Conservation (phyloP, 2,113 vertebrate species). For the Nothobranchius kuhntae region DNA sequence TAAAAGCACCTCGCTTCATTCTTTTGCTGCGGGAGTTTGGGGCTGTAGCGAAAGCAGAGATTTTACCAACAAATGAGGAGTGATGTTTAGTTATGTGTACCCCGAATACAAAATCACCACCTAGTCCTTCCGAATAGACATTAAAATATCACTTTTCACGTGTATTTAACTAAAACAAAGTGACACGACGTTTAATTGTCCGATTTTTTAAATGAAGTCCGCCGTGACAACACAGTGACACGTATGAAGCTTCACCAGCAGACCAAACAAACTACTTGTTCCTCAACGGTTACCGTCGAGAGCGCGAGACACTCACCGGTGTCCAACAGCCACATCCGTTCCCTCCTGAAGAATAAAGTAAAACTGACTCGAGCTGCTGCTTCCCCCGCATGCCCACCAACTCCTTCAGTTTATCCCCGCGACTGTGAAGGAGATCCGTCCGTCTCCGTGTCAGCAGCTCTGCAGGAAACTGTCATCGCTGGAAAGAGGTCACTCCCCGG, state of each 20-base stretch:
- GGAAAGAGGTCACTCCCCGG: slow-evolving; percentile 55
- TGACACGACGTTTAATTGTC: not conserved
- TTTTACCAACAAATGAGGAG: not conserved
- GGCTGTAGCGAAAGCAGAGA: not conserved
- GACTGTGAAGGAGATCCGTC: slow-evolving; percentile 26
- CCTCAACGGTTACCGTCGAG: not conserved
- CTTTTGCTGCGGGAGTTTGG: not conserved
- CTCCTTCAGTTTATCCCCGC: slow-evolving; percentile 28
- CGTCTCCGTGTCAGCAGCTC: slow-evolving; percentile 33
- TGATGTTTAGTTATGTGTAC: not conserved
- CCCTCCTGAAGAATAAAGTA: not conserved
- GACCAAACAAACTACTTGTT: slow-evolving; percentile 38
- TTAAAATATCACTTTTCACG: rapidly evolving
- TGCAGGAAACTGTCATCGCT: slow-evolving; percentile 75
- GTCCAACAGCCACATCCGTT: slow-evolving; percentile 34
- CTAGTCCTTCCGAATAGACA: rapidly evolving
- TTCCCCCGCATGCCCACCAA: slow-evolving; percentile 48
- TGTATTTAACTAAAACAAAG: rapidly evolving
- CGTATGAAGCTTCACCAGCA: slow-evolving; percentile 46
- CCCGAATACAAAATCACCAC: slow-evolving; percentile 8
- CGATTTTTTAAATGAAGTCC: slow-evolving; percentile 1
- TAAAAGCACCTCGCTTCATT: not conserved
- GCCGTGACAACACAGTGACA: slow-evolving; percentile 63
- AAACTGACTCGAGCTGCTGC: slow-evolving; percentile 12
- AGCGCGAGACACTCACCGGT: slow-evolving; percentile 38